A percentile compares a stretch with the other conserved stretches of the same genome.
Evolutionary conservation across 2,888 invertebrate species (phyloP).

Genomic region (Carpatolechia fugitivella): DNA sequence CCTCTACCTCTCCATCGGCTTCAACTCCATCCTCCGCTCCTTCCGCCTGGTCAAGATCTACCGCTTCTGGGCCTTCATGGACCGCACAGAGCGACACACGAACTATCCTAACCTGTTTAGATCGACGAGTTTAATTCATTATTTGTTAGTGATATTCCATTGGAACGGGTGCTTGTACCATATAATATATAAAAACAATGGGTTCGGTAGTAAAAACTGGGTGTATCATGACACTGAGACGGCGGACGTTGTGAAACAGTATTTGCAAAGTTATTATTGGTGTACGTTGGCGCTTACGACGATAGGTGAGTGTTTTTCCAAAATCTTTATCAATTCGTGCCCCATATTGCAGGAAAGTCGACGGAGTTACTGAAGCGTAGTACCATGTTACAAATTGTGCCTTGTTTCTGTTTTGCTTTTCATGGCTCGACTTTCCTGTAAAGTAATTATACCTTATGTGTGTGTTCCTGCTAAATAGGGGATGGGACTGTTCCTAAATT

Average conservation of each 20-base stretch:
- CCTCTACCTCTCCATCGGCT: conserved; percentile 97
- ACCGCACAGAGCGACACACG: conserved; percentile 98
- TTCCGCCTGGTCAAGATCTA: conserved; percentile 98
- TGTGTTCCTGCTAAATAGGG: neutral
- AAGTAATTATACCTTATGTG: too few species aligned
- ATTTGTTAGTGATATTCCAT: conserved; percentile 98
- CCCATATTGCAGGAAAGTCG: too few species aligned
- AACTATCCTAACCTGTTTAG: conserved; percentile 99
- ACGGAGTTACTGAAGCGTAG: neutral
- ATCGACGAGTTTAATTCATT: conserved; percentile 95
- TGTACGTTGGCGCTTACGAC: conserved; percentile 97
- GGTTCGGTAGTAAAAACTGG: conserved; percentile 96
- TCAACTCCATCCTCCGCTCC: conserved; percentile 96
- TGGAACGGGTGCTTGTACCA: conserved; percentile 99
- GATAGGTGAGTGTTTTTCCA: conserved; percentile 82
- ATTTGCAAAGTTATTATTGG: conserved; percentile 99
- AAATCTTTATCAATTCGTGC: too few species aligned
- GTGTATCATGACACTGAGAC: conserved; percentile 92
- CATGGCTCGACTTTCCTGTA: too few species aligned
- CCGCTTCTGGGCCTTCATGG: conserved; percentile 99
- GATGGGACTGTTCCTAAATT: too few species aligned
- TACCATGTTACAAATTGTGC: too few species aligned
- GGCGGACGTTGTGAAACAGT: conserved; percentile 94
- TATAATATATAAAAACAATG: conserved; percentile 97
- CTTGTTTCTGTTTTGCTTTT: too few species aligned